Base-by-base conservation (phyloP, 2,113 vertebrate genomes). In the Maccullochella peelii region DNA sequence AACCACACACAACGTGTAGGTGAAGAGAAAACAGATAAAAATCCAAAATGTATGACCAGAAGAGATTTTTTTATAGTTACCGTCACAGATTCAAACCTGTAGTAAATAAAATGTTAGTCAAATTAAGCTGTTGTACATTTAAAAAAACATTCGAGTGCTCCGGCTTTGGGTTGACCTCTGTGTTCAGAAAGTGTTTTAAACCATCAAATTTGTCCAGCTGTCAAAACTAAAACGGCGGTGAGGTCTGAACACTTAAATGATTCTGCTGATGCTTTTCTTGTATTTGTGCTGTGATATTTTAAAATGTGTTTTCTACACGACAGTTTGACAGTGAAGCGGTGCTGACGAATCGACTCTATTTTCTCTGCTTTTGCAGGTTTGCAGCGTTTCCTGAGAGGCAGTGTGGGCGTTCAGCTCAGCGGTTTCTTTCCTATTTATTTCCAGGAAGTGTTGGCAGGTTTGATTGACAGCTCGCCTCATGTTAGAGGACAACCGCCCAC, bases 401-500 rank as follows among this genome's bases (percentile, higher is more conserved):
- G 47, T 0, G 85, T 72, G 69, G 81, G 36, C 12, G 67, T 67
- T 70, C 44, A 30, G 77, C 38, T 85, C 73, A 38, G 54, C 9
- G 0, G 3, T 30, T 40, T 42, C 30, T n/a, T 73, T 52, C 57
- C 4, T 33, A 55, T 49, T 65, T 21, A n/a, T n/a, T 33, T 8
- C 25, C 55, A 10, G 23, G 72, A 18, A 25, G 52, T 5, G 16
- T 27, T n/a, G 70, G 54, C 40, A 10, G 66, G 58, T 67, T 69
- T 73, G 86, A 87, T 40, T 87, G 86, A 87, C 91, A 76, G 82
- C 74, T 87, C 74, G 25, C 25, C 62, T 77, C 77, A 70, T 73
- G 71, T 61, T 59, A 52, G 76, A 87, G 73, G 72, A 88, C 83
- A 38, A 8, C 27, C 16, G 5, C 65, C 72, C 44, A 49, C 40